Evolutionary conservation across 1,140 invertebrate genomes (phyloP).

Genomic region (Papilio aristodemus): DNA sequence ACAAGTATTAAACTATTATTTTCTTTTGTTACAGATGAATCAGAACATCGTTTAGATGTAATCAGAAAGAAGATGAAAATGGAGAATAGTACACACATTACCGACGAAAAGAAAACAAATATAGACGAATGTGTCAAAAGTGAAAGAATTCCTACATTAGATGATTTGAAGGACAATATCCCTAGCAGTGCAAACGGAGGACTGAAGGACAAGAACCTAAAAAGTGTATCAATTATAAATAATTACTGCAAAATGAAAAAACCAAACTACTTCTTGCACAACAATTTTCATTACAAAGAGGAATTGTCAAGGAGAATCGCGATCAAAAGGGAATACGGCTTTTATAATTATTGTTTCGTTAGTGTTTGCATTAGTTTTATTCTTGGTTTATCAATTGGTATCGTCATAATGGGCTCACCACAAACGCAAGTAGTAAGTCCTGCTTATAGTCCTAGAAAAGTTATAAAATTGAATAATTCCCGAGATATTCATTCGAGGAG

Average conservation of each 20-base stretch:
- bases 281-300: conserved; percentile 55
- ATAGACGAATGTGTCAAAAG: conserved; percentile 27
- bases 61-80: conserved; percentile 17
- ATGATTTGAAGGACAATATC: conserved; percentile 43
- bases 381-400: conserved; percentile 58
- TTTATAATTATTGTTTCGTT: conserved; percentile 61
- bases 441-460: conserved; percentile 46
- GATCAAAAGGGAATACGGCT: conserved; percentile 55
- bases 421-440: conserved; percentile 44
- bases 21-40: conserved; percentile 28
- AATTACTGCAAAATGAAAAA: conserved; percentile 48
- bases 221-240: conserved; percentile 39
- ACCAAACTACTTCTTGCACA: conserved; percentile 50
- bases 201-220: conserved; percentile 37
- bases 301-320: conserved; percentile 53
- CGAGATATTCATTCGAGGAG: conserved; percentile 46
- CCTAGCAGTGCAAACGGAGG: conserved; percentile 30
- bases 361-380: conserved; percentile 61
- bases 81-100: conserved; percentile 9
- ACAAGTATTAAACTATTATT: background rate
- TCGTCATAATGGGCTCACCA: conserved; percentile 56
- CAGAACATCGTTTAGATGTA: conserved; percentile 24
- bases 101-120: background rate
- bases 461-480: conserved; percentile 47
- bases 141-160: conserved; percentile 50